Evolutionary conservation across 2,113 vertebrate species (phyloP).

Genomic region (Rallus limicola): DNA sequence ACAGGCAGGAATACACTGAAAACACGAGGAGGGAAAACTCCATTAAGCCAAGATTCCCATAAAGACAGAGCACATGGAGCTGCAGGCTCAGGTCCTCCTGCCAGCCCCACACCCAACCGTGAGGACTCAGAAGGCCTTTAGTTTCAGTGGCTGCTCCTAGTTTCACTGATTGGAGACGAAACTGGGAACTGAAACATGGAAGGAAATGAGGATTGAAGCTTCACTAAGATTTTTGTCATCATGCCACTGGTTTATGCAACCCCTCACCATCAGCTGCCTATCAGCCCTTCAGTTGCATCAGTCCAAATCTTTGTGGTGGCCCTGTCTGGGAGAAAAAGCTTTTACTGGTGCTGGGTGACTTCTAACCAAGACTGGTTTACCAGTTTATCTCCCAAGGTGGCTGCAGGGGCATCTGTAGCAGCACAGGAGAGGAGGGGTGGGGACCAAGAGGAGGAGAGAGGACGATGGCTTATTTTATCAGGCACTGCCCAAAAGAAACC

Average conservation of each 20-base stretch:
- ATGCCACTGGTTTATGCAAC: neutral
- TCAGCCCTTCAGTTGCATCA: neutral
- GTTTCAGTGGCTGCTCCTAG: neutral
- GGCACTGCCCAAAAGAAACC: neutral
- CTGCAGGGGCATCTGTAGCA: neutral
- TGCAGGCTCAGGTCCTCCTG: neutral
- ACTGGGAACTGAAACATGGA: conserved; percentile 49
- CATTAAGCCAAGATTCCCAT: neutral
- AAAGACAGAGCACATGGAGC: neutral
- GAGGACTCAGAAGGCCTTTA: fast-evolving
- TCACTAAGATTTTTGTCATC: neutral
- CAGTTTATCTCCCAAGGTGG: neutral
- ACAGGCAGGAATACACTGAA: neutral
- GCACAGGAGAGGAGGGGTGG: neutral
- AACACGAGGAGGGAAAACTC: neutral
- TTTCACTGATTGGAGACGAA: neutral
- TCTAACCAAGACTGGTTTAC: neutral
- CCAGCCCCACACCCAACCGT: neutral
- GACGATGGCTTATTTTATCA: neutral
- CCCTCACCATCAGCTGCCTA: neutral
- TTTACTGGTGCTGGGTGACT: neutral
- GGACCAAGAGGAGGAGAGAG: neutral
- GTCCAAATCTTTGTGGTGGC: neutral
- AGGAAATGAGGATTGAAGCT: conserved; percentile 39
- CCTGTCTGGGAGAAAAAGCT: neutral